These are phyloP conservation scores for Catharus ustulatus DNA, from an alignment of 2,797 vertebrate genomes.

Conservation along the genomic window DNA sequence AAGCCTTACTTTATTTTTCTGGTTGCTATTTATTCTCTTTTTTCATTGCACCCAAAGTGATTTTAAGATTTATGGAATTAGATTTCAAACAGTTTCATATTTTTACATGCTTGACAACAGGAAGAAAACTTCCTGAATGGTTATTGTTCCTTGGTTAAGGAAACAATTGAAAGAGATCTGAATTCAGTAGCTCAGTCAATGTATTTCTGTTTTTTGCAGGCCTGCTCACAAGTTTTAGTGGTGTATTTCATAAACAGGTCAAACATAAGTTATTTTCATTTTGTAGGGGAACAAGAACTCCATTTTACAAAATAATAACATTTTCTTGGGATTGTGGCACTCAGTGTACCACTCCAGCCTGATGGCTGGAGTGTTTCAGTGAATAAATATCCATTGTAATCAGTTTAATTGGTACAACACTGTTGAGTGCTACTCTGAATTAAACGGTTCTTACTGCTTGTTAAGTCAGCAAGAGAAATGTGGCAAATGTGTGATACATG, in stretches of 20 bases:
- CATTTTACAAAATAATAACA: slow-evolving; percentile 25
- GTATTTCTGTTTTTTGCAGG: background rate
- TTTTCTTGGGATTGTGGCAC: background rate
- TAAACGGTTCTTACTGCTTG: slow-evolving; percentile 55
- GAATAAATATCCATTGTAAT: slow-evolving; percentile 53
- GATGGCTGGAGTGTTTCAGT: slow-evolving; percentile 33
- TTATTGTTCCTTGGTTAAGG: background rate
- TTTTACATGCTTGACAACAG: background rate
- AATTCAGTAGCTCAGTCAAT: background rate
- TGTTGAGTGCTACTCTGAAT: slow-evolving; percentile 49
- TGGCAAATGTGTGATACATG: slow-evolving; percentile 41
- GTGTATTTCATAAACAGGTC: background rate
- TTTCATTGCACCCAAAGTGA: background rate
- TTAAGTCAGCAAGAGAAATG: slow-evolving; percentile 57
- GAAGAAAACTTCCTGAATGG: background rate
- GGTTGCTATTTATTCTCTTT: background rate
- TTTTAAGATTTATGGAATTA: background rate
- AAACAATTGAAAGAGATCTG: background rate
- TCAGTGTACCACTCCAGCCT: background rate
- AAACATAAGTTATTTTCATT: background rate
- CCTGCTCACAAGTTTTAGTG: background rate
- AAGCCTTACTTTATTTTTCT: background rate
- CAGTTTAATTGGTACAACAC: slow-evolving; percentile 19
- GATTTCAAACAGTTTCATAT: background rate
- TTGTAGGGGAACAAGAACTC: background rate